Evolutionary conservation across 2,888 invertebrate species (phyloP).

Genomic region (Synanthedon andrenaeformis): DNA sequence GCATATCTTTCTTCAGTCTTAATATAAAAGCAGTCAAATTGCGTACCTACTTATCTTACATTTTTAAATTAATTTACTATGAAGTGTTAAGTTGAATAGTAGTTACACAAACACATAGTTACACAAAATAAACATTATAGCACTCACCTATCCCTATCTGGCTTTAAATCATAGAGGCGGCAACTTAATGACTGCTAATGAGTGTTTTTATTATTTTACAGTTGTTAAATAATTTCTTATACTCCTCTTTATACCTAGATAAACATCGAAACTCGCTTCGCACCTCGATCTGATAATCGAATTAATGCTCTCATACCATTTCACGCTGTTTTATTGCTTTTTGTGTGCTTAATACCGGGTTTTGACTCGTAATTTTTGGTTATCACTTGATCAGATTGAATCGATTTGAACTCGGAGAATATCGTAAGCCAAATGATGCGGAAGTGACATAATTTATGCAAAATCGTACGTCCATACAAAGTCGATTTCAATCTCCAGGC

Average conservation of each 20-base stretch:
- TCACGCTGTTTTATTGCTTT: slow-evolving; percentile 67
- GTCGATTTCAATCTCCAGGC: background rate
- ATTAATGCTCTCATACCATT: slow-evolving; percentile 66
- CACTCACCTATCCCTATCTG: slow-evolving; percentile 52
- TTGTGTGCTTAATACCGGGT: slow-evolving; percentile 56
- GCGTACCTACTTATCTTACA: background rate
- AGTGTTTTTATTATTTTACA: slow-evolving; percentile 68
- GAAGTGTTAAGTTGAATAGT: slow-evolving; percentile 8
- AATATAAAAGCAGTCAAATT: background rate
- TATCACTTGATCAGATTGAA: slow-evolving; percentile 61
- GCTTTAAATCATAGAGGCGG: slow-evolving; percentile 60
- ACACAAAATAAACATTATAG: slow-evolving; percentile 35
- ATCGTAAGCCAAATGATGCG: slow-evolving; percentile 13
- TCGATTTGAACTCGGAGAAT: slow-evolving; percentile 35
- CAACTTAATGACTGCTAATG: slow-evolving; percentile 65
- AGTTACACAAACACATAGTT: slow-evolving; percentile 47
- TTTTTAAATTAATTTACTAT: background rate
- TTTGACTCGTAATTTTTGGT: slow-evolving; percentile 59
- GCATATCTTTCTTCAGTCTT: background rate
- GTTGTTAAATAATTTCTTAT: slow-evolving; percentile 67
- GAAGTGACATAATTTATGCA: slow-evolving; percentile 20
- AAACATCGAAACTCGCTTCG: slow-evolving; percentile 70
- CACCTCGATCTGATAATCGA: slow-evolving; percentile 70
- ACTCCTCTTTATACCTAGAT: slow-evolving; percentile 68
- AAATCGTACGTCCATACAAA: background rate